A percentile compares a stretch with the other conserved stretches of the same genome.
phyloP scores from a whole-genome alignment of 2,797 vertebrate species.

The Emydoidea blandingii region DNA sequence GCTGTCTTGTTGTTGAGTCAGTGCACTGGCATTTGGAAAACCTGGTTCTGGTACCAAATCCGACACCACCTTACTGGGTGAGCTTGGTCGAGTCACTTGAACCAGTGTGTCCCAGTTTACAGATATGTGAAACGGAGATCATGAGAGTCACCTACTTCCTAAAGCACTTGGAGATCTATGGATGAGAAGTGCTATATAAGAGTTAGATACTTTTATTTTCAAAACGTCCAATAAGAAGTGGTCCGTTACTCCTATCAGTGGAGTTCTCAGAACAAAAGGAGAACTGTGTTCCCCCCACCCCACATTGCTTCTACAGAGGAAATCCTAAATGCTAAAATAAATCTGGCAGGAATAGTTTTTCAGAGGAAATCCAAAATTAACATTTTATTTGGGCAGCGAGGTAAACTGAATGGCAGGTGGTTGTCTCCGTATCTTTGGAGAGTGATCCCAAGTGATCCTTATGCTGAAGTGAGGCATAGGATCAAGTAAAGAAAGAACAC shows the following conservation, averaged over 20 bases:
- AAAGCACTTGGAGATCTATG: neutral
- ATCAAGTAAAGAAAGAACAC: no score
- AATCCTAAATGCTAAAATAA: neutral
- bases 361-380: no score
- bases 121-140: neutral
- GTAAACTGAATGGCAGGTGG: no score
- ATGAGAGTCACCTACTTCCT: neutral
- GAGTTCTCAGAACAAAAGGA: neutral
- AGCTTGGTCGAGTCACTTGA: neutral
- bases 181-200: neutral
- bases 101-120: neutral
- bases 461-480: no score
- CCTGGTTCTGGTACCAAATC: neutral
- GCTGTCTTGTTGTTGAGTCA: neutral
- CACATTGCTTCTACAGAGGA: neutral
- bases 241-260: no score
- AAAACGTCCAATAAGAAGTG: neutral
- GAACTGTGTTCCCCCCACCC: no score
- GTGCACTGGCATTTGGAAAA: neutral
- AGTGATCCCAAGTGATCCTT: no score
- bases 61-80: neutral
- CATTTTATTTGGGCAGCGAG: no score
- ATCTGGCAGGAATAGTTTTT: neutral
- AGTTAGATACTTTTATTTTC: neutral
- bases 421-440: no score